These are phyloP conservation scores for Rhagoletis pomonella DNA, from an alignment of 1,140 invertebrate genomes.

Conservation along the genomic window DNA sequence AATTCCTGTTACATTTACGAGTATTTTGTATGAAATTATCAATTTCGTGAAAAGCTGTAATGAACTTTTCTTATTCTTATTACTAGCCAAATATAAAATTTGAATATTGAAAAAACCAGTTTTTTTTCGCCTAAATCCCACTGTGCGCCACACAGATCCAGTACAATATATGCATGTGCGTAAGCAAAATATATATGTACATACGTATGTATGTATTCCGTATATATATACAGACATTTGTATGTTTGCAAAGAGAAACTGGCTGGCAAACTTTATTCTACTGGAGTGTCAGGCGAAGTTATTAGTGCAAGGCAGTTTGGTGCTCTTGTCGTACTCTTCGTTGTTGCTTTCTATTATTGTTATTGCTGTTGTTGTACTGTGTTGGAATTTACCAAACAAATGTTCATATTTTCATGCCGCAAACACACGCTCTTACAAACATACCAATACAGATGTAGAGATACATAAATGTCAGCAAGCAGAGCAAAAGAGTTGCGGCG, in stretches of 20 bases:
- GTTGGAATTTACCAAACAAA: slow-evolving; percentile 38
- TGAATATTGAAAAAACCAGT: no score
- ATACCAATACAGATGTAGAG: not conserved
- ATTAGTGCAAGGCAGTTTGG: slow-evolving; percentile 21
- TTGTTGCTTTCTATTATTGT: not conserved
- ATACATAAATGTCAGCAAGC: not conserved
- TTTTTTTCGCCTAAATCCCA: no score
- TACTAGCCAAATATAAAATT: no score
- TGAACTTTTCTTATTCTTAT: no score
- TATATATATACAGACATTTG: no score
- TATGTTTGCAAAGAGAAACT: not conserved
- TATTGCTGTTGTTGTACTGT: not conserved
- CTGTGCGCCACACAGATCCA: no score
- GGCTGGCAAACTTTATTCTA: not conserved
- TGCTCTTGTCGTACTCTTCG: not conserved
- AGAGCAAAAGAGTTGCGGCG: slow-evolving; percentile 20
- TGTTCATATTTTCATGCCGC: slow-evolving; percentile 17
- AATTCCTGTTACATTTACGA: no score
- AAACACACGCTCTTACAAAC: not conserved
- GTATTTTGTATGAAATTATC: no score
- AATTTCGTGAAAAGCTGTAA: no score
- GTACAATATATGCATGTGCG: no score
- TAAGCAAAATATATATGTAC: no score
- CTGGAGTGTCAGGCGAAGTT: slow-evolving; percentile 30
- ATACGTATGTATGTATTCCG: no score